Evolutionary conservation across 2,888 invertebrate genomes (phyloP).

Genomic region (Apodemia mormo): DNA sequence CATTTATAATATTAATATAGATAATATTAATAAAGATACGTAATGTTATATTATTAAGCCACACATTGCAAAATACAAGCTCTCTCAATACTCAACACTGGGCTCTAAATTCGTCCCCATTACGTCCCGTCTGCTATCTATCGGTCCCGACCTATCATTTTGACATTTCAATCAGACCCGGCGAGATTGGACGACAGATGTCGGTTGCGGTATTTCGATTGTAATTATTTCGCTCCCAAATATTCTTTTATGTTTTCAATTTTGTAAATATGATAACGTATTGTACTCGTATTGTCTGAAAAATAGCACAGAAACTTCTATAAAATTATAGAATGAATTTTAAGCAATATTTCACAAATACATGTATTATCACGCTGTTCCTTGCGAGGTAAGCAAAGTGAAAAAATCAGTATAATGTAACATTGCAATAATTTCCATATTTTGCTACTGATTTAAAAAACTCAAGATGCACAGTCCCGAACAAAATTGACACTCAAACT

Average conservation of each 20-base stretch:
- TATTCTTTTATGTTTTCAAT: background rate
- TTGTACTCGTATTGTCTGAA: background rate
- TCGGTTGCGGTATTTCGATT: slow-evolving; percentile 11
- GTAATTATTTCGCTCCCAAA: slow-evolving; percentile 4
- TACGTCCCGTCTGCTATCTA: background rate
- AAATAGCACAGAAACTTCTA: background rate
- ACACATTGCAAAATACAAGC: background rate
- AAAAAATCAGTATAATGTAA: no score
- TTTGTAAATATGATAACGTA: background rate
- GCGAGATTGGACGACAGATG: slow-evolving; percentile 14
- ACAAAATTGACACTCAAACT: no score
- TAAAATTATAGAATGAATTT: no score
- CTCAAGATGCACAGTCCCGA: no score
- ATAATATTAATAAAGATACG: no score
- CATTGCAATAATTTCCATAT: no score
- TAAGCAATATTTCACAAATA: no score
- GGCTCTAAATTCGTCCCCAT: background rate
- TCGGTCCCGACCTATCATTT: slow-evolving; percentile 9
- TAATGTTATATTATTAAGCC: background rate
- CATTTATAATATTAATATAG: no score
- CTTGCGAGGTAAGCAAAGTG: no score
- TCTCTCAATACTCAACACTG: background rate
- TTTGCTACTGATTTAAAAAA: no score
- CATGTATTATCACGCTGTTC: no score
- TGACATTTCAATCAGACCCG: slow-evolving; percentile 13